Conservation (phyloP, 2,113 vertebrate genomes). For the Cichladusa arquata region DNA sequence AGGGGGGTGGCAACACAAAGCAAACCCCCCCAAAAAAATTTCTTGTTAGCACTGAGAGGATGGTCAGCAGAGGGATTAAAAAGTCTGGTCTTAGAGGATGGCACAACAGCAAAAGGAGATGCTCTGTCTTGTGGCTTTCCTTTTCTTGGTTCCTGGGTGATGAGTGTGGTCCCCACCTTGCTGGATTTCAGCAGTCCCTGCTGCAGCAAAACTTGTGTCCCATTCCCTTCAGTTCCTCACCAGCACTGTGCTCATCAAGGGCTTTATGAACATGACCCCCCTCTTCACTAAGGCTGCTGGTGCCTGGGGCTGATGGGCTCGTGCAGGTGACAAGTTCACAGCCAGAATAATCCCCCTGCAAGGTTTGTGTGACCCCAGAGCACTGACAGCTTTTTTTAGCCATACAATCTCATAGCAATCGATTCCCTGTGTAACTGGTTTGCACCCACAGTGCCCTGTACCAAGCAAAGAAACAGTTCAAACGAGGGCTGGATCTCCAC, state of each 20-base stretch:
- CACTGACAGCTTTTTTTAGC: background rate
- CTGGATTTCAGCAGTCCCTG: background rate
- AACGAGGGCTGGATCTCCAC: background rate
- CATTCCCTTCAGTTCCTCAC: background rate
- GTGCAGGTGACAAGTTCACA: background rate
- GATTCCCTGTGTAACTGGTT: background rate
- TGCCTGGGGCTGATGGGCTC: background rate
- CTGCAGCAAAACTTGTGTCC: background rate
- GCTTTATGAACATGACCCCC: background rate
- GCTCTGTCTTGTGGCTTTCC: background rate
- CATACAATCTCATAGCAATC: accelerated
- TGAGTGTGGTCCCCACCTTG: accelerated
- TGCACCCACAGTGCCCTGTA: background rate
- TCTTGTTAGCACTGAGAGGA: background rate
- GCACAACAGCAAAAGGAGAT: background rate
- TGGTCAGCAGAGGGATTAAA: background rate
- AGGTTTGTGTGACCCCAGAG: background rate
- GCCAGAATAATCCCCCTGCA: background rate
- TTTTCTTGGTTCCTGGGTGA: background rate
- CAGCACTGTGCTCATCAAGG: background rate
- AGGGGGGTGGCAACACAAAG: background rate
- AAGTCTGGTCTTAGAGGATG: accelerated
- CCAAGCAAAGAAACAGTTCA: background rate
- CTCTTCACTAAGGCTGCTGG: background rate
- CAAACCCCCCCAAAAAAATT: accelerated